Evolutionary conservation across 64 coral and sea anemone species (phyloP), one percentile per base, ranked within the genome.

Genomic region (Montipora foliosa): DNA sequence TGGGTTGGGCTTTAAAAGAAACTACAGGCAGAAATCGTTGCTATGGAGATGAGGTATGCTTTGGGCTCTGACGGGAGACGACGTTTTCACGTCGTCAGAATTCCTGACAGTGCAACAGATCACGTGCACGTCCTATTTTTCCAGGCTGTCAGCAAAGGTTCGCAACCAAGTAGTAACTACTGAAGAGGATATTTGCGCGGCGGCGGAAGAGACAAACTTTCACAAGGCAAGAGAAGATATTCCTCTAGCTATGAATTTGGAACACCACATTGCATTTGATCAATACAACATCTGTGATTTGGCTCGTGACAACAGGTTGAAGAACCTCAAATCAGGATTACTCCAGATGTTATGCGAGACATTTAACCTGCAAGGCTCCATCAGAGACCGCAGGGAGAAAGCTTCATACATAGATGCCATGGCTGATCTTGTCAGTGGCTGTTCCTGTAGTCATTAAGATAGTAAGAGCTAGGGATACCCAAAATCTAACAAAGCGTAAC

Each of bases 31-130:
- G 81, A 95, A 44, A 59, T 47, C 15, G 81, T 95, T 67, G 88
- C 93, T 6, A 90, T 62, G 48, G 87, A 84, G 67, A 90, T 95
- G 93, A 90, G 93, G 55, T 51, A 74, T 49, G 87, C 80, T 5
- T 20, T 47, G n/a, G 70, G 74, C 22, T 15, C 10, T 10, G 88
- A 95, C 84, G 81, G 88, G 3, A 66, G 49, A 37, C 79, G 79
- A 3, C 80, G 0, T 95, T 7, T 95, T 90, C 45, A 47, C 77
- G 20, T 13, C 74, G 61, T 51, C 57, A 24, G 93, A 89, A 60
- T 90, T 90, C 55, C 47, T 95, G 29, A 95, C 87, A 20, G 44
- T 75, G 2, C 68, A 58, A 78, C 93, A 95, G 57, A 90, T 95
- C 22, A 22, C 22, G 22, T 22, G 22, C 15, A 24, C 88, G 0